A percentile compares a stretch with the other conserved stretches of the same genome.
Evolutionary conservation across 2,113 vertebrate genomes (phyloP).

Genomic region (Ictalurus furcatus): DNA sequence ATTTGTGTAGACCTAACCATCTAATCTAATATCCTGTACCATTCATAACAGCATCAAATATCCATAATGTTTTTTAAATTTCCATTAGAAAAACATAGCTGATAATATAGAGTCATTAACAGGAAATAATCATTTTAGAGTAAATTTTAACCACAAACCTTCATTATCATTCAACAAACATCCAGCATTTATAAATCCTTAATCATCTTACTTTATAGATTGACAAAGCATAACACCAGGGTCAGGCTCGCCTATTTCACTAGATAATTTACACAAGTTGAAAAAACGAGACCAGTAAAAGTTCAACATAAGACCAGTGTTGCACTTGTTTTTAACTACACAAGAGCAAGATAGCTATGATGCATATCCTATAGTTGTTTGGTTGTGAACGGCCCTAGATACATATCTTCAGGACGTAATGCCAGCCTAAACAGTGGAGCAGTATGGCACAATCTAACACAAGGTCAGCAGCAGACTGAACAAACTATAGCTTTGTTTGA

Average conservation of each 20-base stretch:
- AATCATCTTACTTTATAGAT: background rate
- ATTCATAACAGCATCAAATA: background rate
- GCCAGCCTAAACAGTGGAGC: background rate
- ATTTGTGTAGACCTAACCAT: background rate
- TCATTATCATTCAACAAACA: background rate
- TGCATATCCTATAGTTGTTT: background rate
- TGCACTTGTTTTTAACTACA: background rate
- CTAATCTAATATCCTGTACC: conserved; percentile 17
- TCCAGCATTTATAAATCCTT: background rate
- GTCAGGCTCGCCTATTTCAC: background rate
- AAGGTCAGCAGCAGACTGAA: background rate
- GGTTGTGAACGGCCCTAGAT: background rate
- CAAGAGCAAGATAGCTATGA: background rate
- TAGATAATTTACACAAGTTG: background rate
- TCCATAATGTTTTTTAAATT: background rate
- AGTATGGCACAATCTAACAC: background rate
- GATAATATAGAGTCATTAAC: background rate
- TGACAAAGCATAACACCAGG: background rate
- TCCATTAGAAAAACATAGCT: background rate
- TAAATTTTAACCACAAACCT: background rate
- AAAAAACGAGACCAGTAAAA: background rate
- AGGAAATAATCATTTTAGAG: background rate
- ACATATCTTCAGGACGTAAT: background rate
- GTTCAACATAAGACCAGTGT: background rate
- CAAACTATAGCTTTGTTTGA: background rate